Evolutionary conservation across 1,140 invertebrate genomes (phyloP), one percentile per base, ranked within the genome.

Genomic region (Drosophila cardini): DNA sequence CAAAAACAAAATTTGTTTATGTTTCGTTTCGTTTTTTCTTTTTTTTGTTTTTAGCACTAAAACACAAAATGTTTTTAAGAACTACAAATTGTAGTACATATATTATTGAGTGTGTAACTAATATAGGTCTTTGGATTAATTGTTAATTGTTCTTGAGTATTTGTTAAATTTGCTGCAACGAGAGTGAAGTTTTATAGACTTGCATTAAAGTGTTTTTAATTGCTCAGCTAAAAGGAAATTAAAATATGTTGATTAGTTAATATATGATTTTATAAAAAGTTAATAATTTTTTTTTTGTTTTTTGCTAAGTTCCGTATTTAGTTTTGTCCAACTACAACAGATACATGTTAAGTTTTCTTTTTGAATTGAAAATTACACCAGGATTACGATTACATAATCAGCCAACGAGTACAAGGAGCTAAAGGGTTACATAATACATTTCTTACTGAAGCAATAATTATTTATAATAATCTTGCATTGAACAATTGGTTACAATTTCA

Each of bases 181-280:
- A 80, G 13, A 78, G 79, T 81, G 78, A 64, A 58, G 72, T 55
- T 55, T 36, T 65, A 58, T 58, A 68, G 21, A 77, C 30, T 69
- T 60, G 68, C 76, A 57, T 63, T 74, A 69, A 60, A 48, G 62
- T 72, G 78, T 65, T 38, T 48, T 52, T 34, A 13, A 21, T 73
- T 73, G 75, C 69, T 73, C 46, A 67, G 72, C 80, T 84, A 83
- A 76, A 83, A 83, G 18, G 72, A 83, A 79, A 87, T 73, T 2
- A 79, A 71, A 74, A 77, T 26, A 64, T 18, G 57, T 74, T 30
- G 52, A 79, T 79, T 79, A 87, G 68, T 72, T 40, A 11, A 61
- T 34, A 78, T 58, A 64, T 56, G 40, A 56, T 42, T 63, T 57
- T 60, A 16, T 64, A 9, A 46, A 48, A 42, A 53, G 52, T 55